A percentile compares a stretch with the other conserved stretches of the same genome.
Evolutionary conservation across 2,113 vertebrate species (phyloP).

Genomic region (Sinocyclocheilus maitianheensis): DNA sequence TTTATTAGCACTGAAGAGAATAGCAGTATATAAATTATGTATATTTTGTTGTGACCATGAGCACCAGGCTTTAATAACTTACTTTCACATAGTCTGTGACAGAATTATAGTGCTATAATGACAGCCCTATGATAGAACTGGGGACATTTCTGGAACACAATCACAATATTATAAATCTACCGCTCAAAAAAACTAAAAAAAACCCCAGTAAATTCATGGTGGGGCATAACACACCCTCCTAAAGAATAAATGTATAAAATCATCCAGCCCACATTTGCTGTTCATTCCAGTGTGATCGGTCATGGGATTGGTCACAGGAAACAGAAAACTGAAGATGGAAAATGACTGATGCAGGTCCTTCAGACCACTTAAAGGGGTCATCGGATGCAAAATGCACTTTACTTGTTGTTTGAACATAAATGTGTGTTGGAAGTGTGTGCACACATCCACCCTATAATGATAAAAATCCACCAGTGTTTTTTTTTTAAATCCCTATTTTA

Average conservation of each 20-base stretch:
- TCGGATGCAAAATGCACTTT: no score
- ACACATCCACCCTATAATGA: no score
- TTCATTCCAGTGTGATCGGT: slow-evolving; percentile 1
- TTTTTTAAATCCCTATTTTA: no score
- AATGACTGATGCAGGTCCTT: neutral
- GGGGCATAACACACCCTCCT: neutral
- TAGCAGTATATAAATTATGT: neutral
- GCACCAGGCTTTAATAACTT: slow-evolving; percentile 21
- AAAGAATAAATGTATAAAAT: slow-evolving; percentile 12
- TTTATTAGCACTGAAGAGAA: slow-evolving; percentile 15
- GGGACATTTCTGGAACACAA: neutral
- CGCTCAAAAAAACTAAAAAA: neutral
- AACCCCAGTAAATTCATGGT: neutral
- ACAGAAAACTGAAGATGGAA: neutral
- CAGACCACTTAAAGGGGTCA: neutral
- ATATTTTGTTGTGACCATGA: slow-evolving; percentile 22
- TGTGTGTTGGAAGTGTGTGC: no score
- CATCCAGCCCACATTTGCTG: neutral
- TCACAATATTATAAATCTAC: neutral
- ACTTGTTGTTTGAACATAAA: no score
- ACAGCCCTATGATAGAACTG: slow-evolving; percentile 14
- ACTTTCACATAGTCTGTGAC: neutral
- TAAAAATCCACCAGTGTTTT: no score
- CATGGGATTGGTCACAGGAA: neutral
- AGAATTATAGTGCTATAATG: neutral